A percentile compares a stretch with the other conserved stretches of the same genome.
phyloP scores from a whole-genome alignment of 2,888 invertebrate genomes.

The Elysia crispata region DNA sequence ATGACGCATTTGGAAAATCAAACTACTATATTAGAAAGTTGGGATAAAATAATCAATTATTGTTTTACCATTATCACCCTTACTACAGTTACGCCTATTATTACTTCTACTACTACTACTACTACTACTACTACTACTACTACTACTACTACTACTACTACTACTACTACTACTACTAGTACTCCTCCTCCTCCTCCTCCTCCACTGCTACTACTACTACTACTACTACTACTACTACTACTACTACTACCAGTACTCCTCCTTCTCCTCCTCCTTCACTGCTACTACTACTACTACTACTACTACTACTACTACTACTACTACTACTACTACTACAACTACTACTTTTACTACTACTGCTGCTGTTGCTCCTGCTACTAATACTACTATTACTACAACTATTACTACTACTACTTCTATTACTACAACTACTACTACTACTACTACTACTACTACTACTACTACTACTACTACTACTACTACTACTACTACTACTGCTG shows the following conservation, averaged over 20 bases:
- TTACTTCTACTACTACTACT: conserved; percentile 11
- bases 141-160: conserved; percentile 23
- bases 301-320: conserved; percentile 35
- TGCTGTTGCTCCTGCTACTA: too few species aligned
- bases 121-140: conserved; percentile 22
- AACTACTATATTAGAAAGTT: too few species aligned
- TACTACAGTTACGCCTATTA: not conserved
- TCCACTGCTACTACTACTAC: conserved; percentile 14
- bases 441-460: conserved; percentile 24
- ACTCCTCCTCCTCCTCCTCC: conserved; percentile 23
- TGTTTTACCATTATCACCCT: too few species aligned
- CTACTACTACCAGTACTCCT: conserved; percentile 37
- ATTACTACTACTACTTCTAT: too few species aligned
- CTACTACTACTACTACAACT: conserved; percentile 35
- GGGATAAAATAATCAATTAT: too few species aligned
- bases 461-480: not conserved
- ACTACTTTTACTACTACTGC: conserved; percentile 30
- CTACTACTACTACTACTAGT: conserved; percentile 35
- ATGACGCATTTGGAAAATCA: too few species aligned
- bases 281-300: conserved; percentile 45
- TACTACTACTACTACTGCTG: not conserved
- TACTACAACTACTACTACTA: conserved; percentile 21
- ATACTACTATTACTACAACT: too few species aligned
- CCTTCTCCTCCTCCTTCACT: too few species aligned
- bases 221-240: conserved; percentile 37